phyloP scores from a whole-genome alignment of 2,113 vertebrate species.

The Cyphomyrus discorhynchus region DNA sequence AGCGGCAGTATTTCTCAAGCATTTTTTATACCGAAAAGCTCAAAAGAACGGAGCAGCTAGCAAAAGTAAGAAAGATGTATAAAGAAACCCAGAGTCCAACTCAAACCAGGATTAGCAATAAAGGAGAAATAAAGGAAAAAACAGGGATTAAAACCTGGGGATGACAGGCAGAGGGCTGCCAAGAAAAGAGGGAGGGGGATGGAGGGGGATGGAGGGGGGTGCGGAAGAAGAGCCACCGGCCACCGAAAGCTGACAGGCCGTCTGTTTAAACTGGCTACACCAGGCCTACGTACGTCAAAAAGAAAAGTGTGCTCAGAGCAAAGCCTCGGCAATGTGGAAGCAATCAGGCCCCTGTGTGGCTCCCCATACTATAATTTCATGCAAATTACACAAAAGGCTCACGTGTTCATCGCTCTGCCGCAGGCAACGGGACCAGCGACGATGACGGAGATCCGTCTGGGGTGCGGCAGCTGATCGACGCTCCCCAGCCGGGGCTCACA shows the following conservation, averaged over 20 bases:
- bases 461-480: neutral
- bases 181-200: neutral
- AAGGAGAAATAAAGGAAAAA: neutral
- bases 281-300: neutral
- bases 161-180: neutral
- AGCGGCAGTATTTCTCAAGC: neutral
- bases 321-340: constrained; percentile 56
- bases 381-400: neutral
- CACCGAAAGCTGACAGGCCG: neutral
- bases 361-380: neutral
- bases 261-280: neutral
- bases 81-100: neutral
- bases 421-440: neutral
- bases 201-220: neutral
- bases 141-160: neutral
- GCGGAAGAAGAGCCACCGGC: neutral
- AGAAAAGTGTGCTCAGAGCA: constrained; percentile 11
- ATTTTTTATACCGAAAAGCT: neutral
- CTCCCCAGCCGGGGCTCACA: neutral
- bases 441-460: neutral
- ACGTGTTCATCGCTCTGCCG: neutral
- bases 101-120: neutral
- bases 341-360: constrained; percentile 43
- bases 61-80: neutral
- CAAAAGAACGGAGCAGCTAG: neutral